phyloP scores from a whole-genome alignment of 1,140 invertebrate species.

The Bicyclus anynana region DNA sequence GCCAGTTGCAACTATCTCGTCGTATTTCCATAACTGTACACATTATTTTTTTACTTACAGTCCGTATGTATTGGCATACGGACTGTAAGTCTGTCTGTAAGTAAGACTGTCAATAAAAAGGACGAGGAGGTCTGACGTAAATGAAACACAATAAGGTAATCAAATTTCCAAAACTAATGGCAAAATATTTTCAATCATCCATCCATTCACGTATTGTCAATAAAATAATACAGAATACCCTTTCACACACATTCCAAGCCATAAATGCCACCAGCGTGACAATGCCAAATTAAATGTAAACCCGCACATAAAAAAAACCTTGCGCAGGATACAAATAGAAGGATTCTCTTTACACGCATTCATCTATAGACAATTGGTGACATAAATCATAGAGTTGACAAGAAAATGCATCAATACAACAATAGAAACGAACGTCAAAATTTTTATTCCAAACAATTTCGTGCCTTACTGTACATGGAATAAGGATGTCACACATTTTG shows the following conservation, averaged over 20 bases:
- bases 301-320: slow-evolving; percentile 54
- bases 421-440: slow-evolving; percentile 20
- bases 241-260: slow-evolving; percentile 52
- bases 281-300: slow-evolving; percentile 70
- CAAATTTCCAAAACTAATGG: not conserved
- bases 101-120: no score
- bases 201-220: slow-evolving; percentile 10
- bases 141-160: not conserved
- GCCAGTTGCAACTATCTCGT: no score
- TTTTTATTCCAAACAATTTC: slow-evolving; percentile 18
- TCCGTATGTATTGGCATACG: no score
- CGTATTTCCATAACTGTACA: no score
- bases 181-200: slow-evolving; percentile 12
- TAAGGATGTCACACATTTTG: slow-evolving; percentile 13
- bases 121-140: no score
- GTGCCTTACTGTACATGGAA: slow-evolving; percentile 18
- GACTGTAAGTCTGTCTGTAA: no score
- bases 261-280: slow-evolving; percentile 58
- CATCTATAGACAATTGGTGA: slow-evolving; percentile 65
- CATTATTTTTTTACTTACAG: no score
- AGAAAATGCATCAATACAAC: slow-evolving; percentile 53
- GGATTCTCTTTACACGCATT: slow-evolving; percentile 69
- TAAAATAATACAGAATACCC: slow-evolving; percentile 23
- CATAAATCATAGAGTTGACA: slow-evolving; percentile 73
- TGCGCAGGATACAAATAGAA: slow-evolving; percentile 54